These are phyloP conservation scores for Emberiza fucata DNA, from an alignment of 2,113 vertebrate genomes.

Conservation along the genomic window DNA sequence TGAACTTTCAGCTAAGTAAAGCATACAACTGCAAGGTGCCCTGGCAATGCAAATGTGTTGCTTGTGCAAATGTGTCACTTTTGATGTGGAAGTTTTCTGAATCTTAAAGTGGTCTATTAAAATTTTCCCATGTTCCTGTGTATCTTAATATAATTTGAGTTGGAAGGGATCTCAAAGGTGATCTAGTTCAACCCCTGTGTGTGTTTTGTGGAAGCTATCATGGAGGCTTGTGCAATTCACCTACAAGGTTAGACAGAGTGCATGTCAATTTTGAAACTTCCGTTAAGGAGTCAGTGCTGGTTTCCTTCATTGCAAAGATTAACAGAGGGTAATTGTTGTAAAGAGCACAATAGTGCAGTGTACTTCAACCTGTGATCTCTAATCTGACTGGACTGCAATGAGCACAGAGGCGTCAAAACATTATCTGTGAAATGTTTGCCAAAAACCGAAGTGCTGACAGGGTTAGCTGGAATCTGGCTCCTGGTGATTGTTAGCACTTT, in stretches of 20 bases:
- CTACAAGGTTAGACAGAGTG: not conserved
- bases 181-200: not conserved
- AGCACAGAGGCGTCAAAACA: not conserved
- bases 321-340: not conserved
- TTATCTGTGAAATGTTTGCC: slow-evolving; percentile 3
- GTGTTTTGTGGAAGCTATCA: not conserved
- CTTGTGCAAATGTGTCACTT: not conserved
- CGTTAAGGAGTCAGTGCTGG: not conserved
- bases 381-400: not conserved
- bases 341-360: not conserved
- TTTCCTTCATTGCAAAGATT: not conserved
- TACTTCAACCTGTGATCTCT: not conserved
- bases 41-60: not conserved
- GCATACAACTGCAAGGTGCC: not conserved
- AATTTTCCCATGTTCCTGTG: not conserved
- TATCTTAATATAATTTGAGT: not conserved
- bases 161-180: not conserved
- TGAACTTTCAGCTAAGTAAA: not conserved
- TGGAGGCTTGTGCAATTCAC: not conserved
- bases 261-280: not conserved
- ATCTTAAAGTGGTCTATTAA: not conserved
- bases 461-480: not conserved
- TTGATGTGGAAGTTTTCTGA: not conserved
- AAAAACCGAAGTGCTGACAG: slow-evolving; percentile 22
- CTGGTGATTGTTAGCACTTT: not conserved